phyloP scores from a whole-genome alignment of 2,888 invertebrate genomes.

The Acanthosepion lycidas region DNA sequence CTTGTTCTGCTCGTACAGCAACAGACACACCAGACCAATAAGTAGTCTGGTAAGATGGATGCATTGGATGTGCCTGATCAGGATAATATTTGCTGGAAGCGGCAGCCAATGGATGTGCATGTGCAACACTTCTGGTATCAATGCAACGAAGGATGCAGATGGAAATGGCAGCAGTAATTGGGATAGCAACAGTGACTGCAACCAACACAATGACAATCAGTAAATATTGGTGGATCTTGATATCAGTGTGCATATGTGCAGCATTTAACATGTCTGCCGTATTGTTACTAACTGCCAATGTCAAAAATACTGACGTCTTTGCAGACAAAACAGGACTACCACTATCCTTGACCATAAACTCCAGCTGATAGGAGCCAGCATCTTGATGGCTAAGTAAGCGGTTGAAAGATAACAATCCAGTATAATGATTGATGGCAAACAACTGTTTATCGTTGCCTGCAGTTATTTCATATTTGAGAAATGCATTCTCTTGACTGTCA shows the following conservation, averaged over 20 bases:
- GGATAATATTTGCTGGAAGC: not conserved
- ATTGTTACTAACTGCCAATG: conserved; percentile 15
- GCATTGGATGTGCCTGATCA: not conserved
- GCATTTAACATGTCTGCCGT: not conserved
- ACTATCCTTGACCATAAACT: conserved; percentile 1
- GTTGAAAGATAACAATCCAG: not conserved
- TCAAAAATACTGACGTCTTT: not conserved
- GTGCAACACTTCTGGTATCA: conserved; percentile 33
- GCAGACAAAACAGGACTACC: not conserved
- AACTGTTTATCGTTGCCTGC: not conserved
- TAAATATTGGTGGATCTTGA: conserved; percentile 23
- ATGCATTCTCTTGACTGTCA: conserved; percentile 36
- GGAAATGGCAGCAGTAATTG: conserved; percentile 10
- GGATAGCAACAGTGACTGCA: not conserved
- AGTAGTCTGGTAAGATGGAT: not conserved
- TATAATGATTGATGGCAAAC: conserved; percentile 23
- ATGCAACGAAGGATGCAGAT: conserved; percentile 23
- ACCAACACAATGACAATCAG: conserved; percentile 13
- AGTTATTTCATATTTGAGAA: conserved; percentile 33
- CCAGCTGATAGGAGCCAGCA: not conserved
- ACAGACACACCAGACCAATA: conserved; percentile 8
- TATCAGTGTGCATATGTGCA: not conserved
- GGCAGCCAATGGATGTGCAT: not conserved
- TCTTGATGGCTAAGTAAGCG: conserved; percentile 6
- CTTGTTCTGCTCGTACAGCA: not conserved